A percentile compares a stretch with the other conserved stretches of the same genome.
Evolutionary conservation across 2,888 invertebrate genomes (phyloP).

Genomic region (Nesidiocoris tenuis): DNA sequence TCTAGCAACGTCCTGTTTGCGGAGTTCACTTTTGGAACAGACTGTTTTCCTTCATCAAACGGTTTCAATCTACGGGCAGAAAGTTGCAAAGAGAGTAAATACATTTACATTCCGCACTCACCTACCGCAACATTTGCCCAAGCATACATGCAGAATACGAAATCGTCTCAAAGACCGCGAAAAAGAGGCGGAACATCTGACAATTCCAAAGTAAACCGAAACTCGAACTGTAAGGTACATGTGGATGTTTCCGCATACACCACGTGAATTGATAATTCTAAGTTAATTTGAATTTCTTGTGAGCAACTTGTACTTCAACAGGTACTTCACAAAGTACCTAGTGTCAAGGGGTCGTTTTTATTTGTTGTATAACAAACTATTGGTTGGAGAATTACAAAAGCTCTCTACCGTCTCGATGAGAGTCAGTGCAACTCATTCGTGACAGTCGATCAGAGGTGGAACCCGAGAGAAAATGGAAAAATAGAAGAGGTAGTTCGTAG

Average conservation of each 20-base stretch:
- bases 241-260: conserved; percentile 21
- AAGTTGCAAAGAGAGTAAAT: conserved; percentile 12
- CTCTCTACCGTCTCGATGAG: too few species aligned
- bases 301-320: neutral
- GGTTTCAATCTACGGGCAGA: neutral
- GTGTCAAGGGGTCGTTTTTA: too few species aligned
- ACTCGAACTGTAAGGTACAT: conserved; percentile 16
- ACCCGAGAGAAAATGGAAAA: too few species aligned
- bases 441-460: too few species aligned
- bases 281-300: conserved; percentile 34
- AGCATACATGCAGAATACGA: neutral
- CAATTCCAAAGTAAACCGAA: conserved; percentile 18
- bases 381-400: too few species aligned
- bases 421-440: too few species aligned
- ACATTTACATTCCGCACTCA: conserved; percentile 28
- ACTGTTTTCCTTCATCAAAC: too few species aligned
- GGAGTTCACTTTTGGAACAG: too few species aligned
- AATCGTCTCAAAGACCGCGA: conserved; percentile 10
- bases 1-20: too few species aligned
- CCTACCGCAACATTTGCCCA: neutral
- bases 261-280: conserved; percentile 21
- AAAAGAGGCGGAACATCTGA: conserved; percentile 6
- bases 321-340: conserved; percentile 2
- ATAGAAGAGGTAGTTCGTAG: too few species aligned
- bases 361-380: too few species aligned